Evolutionary conservation across 2,113 vertebrate species (phyloP), one percentile per base, ranked within the genome.

Genomic region (Myrmecophaga tridactyla): DNA sequence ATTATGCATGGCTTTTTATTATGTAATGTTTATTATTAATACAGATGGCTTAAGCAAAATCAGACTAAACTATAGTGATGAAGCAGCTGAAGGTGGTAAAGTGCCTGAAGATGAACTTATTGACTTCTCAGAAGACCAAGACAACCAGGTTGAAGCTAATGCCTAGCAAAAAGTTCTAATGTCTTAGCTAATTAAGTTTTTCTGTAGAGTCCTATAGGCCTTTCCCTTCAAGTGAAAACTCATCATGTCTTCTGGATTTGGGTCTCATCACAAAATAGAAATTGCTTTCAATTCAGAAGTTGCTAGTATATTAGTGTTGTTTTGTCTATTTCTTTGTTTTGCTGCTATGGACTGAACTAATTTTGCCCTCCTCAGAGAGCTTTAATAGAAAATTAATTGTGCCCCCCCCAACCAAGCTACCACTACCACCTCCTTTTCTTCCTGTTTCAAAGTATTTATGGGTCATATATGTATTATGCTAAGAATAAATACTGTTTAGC

Each of bases 71-170:
- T 99, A 99, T 93, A 98, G 99, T 58, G 98, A 99, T 87, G 98
- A 98, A 51, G 98, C 98, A 75, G 76, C 93, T 89, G 98, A 98
- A 91, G 94, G 97, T 90, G 97, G 94, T 96, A 98, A 98, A 96
- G 94, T 96, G 65, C 98, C 98, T 53, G 99, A 98, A 97, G 98
- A 99, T 70, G 99, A 99, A 80, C 91, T 98, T 13, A 99, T 98
- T 89, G 98, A 99, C 97, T 99, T 99, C 98, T 99, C 99, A 48
- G 99, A 99, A 95, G 99, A 99, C 98, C 99, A 99, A 60, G 99
- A 99, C 98, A 99, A 98, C 96, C 99, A 99, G 99, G 99, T 99
- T 97, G 98, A 97, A 63, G 70, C 51, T 70, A 86, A 88, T 12
- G 86, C 70, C 87, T 89, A 67, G 90, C 89, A 92, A 67, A 95